phyloP scores from a whole-genome alignment of 2,797 vertebrate genomes.

The Typhlichthys eigenmanni region DNA sequence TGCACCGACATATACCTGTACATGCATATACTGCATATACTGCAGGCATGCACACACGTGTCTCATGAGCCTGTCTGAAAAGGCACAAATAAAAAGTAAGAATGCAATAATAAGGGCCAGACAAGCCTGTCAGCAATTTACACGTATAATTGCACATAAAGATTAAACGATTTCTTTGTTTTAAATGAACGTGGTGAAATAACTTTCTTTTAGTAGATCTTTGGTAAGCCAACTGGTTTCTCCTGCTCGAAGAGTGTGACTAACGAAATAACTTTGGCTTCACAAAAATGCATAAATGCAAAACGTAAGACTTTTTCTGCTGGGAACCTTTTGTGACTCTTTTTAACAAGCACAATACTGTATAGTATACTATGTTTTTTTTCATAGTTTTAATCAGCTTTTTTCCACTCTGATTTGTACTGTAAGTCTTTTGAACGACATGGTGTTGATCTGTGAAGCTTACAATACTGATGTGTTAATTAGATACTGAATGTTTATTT shows the following conservation, averaged over 20 bases:
- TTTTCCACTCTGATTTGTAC: too few relatives aligned
- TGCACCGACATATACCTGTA: not conserved
- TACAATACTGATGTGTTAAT: not conserved
- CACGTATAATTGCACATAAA: constrained; percentile 15
- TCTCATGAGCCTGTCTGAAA: not conserved
- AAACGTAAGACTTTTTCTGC: too few relatives aligned
- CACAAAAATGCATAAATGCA: constrained; percentile 29
- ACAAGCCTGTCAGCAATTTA: constrained; percentile 17
- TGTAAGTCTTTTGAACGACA: not conserved
- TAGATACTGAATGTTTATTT: constrained; percentile 1
- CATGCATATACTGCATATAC: not conserved
- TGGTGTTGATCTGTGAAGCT: not conserved
- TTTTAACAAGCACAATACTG: too few relatives aligned
- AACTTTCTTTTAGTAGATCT: constrained; percentile 23
- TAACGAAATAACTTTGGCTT: constrained; percentile 9
- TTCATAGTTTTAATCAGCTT: too few relatives aligned
- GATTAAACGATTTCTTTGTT: not conserved
- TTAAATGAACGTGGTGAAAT: constrained; percentile 5
- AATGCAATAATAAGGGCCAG: constrained; percentile 7
- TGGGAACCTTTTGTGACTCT: too few relatives aligned
- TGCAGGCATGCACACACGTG: constrained; percentile 1
- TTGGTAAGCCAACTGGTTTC: constrained; percentile 2
- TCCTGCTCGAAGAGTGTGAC: constrained; percentile 16
- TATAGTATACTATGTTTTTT: too few relatives aligned
- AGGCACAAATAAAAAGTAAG: constrained; percentile 6